These are phyloP conservation scores for Dorcus hopei DNA, from an alignment of 2,888 invertebrate genomes.

Conservation along the genomic window DNA sequence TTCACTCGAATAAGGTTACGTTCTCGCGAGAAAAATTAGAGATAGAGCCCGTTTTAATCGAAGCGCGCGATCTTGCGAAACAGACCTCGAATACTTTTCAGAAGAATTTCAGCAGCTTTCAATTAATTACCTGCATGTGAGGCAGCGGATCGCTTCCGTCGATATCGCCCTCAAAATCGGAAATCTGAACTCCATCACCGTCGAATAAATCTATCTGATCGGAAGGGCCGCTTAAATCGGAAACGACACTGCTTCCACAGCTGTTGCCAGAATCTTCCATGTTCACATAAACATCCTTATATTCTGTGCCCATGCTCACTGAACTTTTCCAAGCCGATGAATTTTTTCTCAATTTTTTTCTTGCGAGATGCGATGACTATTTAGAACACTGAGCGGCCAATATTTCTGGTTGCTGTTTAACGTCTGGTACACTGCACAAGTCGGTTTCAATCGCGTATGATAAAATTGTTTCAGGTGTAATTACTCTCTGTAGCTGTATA, in stretches of 20 bases:
- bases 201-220: slow-evolving; percentile 54
- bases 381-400: not conserved
- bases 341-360: not conserved
- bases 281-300: slow-evolving; percentile 43
- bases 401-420: not conserved
- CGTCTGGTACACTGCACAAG: too few relatives aligned
- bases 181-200: slow-evolving; percentile 57
- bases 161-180: slow-evolving; percentile 56
- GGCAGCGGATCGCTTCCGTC: slow-evolving; percentile 47
- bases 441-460: too few relatives aligned
- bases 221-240: slow-evolving; percentile 44
- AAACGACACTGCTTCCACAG: slow-evolving; percentile 49
- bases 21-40: not conserved
- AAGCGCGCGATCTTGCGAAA: too few relatives aligned
- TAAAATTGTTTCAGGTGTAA: not conserved
- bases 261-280: slow-evolving; percentile 51
- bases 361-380: not conserved
- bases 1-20: slow-evolving; percentile 14
- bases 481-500: too few relatives aligned
- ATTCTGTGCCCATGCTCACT: slow-evolving; percentile 46
- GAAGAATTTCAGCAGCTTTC: too few relatives aligned
- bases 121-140: slow-evolving; percentile 40
- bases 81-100: too few relatives aligned
- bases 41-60: too few relatives aligned
- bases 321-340: slow-evolving; percentile 12